These are phyloP conservation scores for Trachythela sp. DNA, from an alignment of 64 coral and sea anemone species.

Conservation along the genomic window DNA sequence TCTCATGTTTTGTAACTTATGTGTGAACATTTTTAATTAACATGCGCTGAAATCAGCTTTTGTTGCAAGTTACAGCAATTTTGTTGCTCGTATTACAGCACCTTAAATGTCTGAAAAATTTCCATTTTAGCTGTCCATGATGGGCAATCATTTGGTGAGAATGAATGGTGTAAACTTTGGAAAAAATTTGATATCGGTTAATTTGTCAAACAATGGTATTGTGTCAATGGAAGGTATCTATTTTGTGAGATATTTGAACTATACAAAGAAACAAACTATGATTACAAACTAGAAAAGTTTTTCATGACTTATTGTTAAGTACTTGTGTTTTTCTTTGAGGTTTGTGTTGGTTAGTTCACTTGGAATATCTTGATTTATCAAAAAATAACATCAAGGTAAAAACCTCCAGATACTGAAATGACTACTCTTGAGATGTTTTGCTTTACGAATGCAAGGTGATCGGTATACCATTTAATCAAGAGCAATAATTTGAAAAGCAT, in stretches of 20 bases:
- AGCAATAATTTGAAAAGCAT: no score
- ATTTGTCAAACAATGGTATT: constrained; percentile 28
- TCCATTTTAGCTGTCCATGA: neutral
- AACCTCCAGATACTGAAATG: neutral
- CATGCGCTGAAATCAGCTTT: no score
- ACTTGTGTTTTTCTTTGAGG: neutral
- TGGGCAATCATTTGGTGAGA: neutral
- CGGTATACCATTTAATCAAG: no score
- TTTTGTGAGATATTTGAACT: neutral
- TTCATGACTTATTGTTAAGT: neutral
- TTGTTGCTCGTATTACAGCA: no score
- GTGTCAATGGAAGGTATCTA: neutral
- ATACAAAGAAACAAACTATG: no score
- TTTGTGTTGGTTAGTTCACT: constrained; percentile 24
- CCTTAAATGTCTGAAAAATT: no score
- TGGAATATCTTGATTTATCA: constrained; percentile 90
- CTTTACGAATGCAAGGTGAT: no score
- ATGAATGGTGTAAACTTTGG: constrained; percentile 26
- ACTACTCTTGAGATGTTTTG: no score
- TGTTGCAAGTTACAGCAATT: no score
- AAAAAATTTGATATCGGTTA: neutral
- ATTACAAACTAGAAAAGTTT: no score
- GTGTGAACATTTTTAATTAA: no score
- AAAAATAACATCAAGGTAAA: constrained; percentile 86
- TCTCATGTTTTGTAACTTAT: no score